A percentile compares a stretch with the other conserved stretches of the same genome.
Evolutionary conservation across 2,888 invertebrate species (phyloP).

Genomic region (Bellardia pandia): DNA sequence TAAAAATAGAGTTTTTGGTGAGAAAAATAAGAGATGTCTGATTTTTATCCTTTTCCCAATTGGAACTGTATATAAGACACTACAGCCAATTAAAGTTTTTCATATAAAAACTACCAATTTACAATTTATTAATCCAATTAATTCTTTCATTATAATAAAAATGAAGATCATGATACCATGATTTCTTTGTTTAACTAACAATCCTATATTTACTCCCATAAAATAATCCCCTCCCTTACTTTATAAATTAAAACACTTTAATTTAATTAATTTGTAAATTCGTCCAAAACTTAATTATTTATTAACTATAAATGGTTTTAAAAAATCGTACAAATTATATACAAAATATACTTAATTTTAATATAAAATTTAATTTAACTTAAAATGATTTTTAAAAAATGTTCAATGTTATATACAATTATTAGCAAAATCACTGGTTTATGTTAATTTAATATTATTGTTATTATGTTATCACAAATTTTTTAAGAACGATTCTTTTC

Average conservation of each 20-base stretch:
- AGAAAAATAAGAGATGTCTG: too few species aligned
- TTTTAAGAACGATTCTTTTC: background rate
- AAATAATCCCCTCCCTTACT: background rate
- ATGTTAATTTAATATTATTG: background rate
- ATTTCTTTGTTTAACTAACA: too few species aligned
- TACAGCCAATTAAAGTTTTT: too few species aligned
- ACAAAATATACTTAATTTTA: slow-evolving; percentile 28
- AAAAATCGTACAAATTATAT: slow-evolving; percentile 23
- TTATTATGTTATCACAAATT: slow-evolving; percentile 54
- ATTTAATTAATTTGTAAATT: background rate
- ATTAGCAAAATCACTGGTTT: slow-evolving; percentile 7
- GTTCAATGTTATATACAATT: slow-evolving; percentile 33
- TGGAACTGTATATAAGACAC: too few species aligned
- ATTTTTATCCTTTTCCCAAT: too few species aligned
- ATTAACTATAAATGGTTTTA: slow-evolving; percentile 33
- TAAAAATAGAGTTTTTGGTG: too few species aligned
- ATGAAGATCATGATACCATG: too few species aligned
- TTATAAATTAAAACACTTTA: slow-evolving; percentile 5
- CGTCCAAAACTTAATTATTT: slow-evolving; percentile 26
- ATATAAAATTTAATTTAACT: background rate
- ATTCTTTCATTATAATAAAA: too few species aligned
- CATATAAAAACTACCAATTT: background rate
- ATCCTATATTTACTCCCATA: too few species aligned
- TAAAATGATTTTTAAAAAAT: slow-evolving; percentile 2
- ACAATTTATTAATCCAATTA: too few species aligned